Evolutionary conservation across 2,113 vertebrate species (phyloP), one percentile per base, ranked within the genome.

Genomic region (Piprites chloris): DNA sequence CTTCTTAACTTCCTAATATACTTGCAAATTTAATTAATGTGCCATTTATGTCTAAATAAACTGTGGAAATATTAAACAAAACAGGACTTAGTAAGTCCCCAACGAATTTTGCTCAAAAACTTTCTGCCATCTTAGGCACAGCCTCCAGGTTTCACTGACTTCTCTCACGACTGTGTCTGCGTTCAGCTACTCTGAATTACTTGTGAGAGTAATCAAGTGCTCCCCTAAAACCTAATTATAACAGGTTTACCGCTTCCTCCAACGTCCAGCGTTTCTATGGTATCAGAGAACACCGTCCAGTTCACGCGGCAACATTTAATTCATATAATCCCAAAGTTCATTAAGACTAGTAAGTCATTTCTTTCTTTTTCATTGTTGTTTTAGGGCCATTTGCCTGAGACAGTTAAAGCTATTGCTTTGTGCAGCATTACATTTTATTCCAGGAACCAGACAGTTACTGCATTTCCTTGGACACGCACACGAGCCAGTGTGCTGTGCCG

Each of bases 371-470:
- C 1, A 0, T 47, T 74, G 50, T 65, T 87, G 61, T 89, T 96
- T 90, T 75, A 82, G 65, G 44, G 58, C 65, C 75, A 20, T 81
- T 63, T 81, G 41, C 62, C 76, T 24, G 26, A 53, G 61, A 90
- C 2, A 4, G 52, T 59, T 81, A 56, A 90, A 89, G 27, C 49
- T 4, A 28, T 23, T 30, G 47, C 69, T 72, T 27, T 58, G 73
- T 26, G 42, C 14, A 49, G 18, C 0, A 4, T 35, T 88, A 15
- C 10, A 65, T 78, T 90, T 72, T 75, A 86, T 63, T 67, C 73
- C 88, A 76, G 92, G 73, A 82, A 58, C 49, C 62, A 90, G 81
- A 78, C 22, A 85, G 95, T 93, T 96, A 87, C 90, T 71, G 67
- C 58, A 46, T 58, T 72, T 79, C 84, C 42, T 47, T n/a, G 44